phyloP scores from a whole-genome alignment of 2,797 vertebrate species.

The Rhinogobio ventralis region DNA sequence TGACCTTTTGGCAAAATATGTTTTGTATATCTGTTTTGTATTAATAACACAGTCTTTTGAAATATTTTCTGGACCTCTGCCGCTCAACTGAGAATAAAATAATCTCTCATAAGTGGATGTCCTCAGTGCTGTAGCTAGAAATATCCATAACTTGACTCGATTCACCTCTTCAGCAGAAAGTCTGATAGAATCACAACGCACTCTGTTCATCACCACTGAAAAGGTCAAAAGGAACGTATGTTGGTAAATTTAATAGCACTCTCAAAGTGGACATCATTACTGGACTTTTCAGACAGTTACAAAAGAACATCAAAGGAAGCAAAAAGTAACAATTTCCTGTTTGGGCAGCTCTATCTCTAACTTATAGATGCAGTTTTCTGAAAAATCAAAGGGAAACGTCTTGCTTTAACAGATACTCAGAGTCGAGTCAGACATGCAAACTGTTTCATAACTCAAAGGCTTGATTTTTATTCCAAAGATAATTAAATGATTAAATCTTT shows the following conservation, averaged over 20 bases:
- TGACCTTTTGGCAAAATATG: constrained; percentile 17
- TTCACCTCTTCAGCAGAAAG: constrained; percentile 11
- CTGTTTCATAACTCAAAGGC: neutral
- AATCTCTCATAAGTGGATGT: constrained; percentile 19
- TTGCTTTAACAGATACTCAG: neutral
- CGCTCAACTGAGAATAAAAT: neutral
- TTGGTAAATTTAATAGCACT: constrained; percentile 12
- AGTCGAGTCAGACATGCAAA: neutral
- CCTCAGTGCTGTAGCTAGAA: neutral
- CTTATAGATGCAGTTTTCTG: neutral
- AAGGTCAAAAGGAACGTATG: neutral
- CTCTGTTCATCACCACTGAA: constrained; percentile 11
- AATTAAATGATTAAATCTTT: neutral
- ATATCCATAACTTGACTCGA: constrained; percentile 21
- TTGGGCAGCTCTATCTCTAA: constrained; percentile 1
- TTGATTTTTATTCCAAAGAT: neutral
- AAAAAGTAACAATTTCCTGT: constrained; percentile 19
- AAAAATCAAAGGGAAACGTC: neutral
- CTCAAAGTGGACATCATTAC: neutral
- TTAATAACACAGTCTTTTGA: constrained; percentile 1
- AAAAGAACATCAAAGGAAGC: constrained; percentile 12
- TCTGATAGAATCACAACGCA: neutral
- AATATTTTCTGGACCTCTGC: constrained; percentile 11
- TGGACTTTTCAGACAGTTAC: constrained; percentile 5
- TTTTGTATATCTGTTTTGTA: constrained; percentile 35